A percentile compares a stretch with the other conserved stretches of the same genome.
These are phyloP conservation scores for Caenorhabditis elegans DNA, from an alignment of 1,140 invertebrate genomes.

Conservation along the genomic window WBcel235 BX284602.5:12022501-12023000, in stretches of 20 bases:
- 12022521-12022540: conserved; percentile 38
- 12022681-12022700: too few relatives aligned
- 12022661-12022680: neutral
- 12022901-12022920: neutral
- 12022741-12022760: conserved; percentile 39
- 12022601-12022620: conserved; percentile 46
- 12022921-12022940: too few relatives aligned
- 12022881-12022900: conserved; percentile 50
- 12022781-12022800: conserved; percentile 51
- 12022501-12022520: conserved; percentile 24
- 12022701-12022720: conserved; percentile 50
- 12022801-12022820: conserved; percentile 48
- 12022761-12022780: conserved; percentile 46
- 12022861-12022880: conserved; percentile 44
- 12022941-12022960: too few relatives aligned
- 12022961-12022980: too few relatives aligned
- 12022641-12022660: too few relatives aligned
- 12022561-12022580: conserved; percentile 50
- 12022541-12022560: conserved; percentile 40
- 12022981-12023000: too few relatives aligned
- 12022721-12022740: conserved; percentile 51
- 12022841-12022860: conserved; percentile 28
- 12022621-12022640: neutral
- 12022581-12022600: conserved; percentile 46
- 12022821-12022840: conserved; percentile 44